Evolutionary conservation across 1,140 invertebrate species (phyloP), one percentile per base, ranked within the genome.

Genomic region (Drosophila varians): DNA sequence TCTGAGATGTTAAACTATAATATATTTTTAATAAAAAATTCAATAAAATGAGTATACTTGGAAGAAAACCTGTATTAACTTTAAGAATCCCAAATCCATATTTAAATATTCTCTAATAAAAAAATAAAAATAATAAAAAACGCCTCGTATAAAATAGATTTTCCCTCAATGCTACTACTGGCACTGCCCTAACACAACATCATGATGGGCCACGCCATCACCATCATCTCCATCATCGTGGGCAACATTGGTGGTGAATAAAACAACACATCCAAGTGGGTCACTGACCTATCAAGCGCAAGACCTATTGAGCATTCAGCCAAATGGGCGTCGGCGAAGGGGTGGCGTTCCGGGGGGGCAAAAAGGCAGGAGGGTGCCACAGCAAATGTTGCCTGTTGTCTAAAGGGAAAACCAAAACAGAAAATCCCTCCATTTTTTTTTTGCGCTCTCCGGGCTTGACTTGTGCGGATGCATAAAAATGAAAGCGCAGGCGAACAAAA

Each of bases 231-330:
- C 28, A 46, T 34, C 23, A 8, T 43, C 42, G 47, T 46, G 43
- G 28, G 57, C 49, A 60, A 31, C 28, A 31, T 31, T 40, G 19
- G 23, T 62, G 40, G 53, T 25, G 16, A 25, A 46, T 38, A 26
- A 38, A 64, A 60, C 31, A 40, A 42, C 61, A 77, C 69, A 65
- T 48, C 75, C 78, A 77, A 82, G 66, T 84, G 80, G 80, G 80
- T 84, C 80, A 84, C 80, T 84, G 80, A 84, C 80, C 80, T 84
- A 84, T 84, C 80, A 84, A 84, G 80, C 78, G 80, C 72, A 84
- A 84, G 80, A 84, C 80, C 80, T 84, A 84, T 84, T 84, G 80
- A 84, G 80, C 76, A 72, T 42, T 45, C 51, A 68, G 49, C 38
- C 48, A 62, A 54, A 52, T 65, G 76, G 52, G 70, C 49, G 70